phyloP scores from a whole-genome alignment of 2,888 invertebrate species.

The Elysia crispata region DNA sequence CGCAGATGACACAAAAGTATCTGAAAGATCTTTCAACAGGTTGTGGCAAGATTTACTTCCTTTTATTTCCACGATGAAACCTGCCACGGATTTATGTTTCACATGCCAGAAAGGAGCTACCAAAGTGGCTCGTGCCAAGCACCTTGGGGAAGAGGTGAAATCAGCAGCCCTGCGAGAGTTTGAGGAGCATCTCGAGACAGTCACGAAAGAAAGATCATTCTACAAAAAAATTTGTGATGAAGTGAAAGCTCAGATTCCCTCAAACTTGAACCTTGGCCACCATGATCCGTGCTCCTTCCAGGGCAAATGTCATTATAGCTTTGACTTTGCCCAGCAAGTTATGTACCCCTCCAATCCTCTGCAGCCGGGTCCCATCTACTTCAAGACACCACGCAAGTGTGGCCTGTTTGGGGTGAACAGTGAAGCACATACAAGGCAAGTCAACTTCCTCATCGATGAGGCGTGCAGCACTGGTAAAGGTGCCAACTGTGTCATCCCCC shows the following conservation, averaged over 20 bases:
- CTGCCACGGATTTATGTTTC: constrained; percentile 53
- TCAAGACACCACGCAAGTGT: constrained; percentile 58
- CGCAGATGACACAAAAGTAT: not conserved
- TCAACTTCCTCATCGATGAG: constrained; percentile 26
- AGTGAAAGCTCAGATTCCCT: too few relatives aligned
- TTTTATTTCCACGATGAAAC: constrained; percentile 37
- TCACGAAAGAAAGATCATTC: constrained; percentile 31
- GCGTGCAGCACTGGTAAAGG: constrained; percentile 14
- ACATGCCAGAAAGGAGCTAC: constrained; percentile 42
- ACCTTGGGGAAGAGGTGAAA: constrained; percentile 38
- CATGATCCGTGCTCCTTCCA: not conserved
- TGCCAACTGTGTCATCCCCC: constrained; percentile 11
- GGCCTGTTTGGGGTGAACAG: constrained; percentile 57
- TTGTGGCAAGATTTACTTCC: constrained; percentile 37
- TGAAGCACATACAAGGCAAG: constrained; percentile 36
- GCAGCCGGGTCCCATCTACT: constrained; percentile 61
- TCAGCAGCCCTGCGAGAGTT: not conserved
- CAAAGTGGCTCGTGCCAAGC: constrained; percentile 31
- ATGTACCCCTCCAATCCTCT: constrained; percentile 57
- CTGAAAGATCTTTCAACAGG: not conserved
- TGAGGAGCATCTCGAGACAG: constrained; percentile 10
- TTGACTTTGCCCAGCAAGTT: constrained; percentile 61
- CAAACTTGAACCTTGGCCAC: too few relatives aligned
- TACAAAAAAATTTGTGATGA: not conserved
- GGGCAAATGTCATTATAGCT: constrained; percentile 50